Conservation (phyloP, 2,797 vertebrate genomes). For the Macropus fuliginosus region DNA sequence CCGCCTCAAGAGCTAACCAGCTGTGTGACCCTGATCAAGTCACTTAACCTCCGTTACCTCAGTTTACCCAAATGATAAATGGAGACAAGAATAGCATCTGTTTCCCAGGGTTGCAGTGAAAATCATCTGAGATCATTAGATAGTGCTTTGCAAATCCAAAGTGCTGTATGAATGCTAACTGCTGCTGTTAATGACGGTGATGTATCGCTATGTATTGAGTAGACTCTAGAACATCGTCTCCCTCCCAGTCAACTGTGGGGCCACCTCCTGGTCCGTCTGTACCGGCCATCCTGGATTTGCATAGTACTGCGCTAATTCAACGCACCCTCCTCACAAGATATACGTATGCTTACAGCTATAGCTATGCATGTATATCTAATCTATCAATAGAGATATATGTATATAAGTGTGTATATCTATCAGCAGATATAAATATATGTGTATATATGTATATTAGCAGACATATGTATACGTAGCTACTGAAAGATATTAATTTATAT, state of each 20-base stretch:
- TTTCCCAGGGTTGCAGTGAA: neutral
- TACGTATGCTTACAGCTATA: neutral
- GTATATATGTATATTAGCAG: neutral
- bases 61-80: neutral
- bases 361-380: neutral
- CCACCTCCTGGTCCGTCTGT: neutral
- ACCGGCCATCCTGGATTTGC: fast-evolving
- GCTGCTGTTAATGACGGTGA: neutral
- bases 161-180: neutral
- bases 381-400: neutral
- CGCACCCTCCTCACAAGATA: neutral
- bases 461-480: too few relatives aligned
- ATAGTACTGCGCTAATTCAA: neutral
- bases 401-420: neutral
- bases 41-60: neutral
- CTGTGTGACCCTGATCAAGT: neutral
- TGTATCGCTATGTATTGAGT: neutral
- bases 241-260: neutral
- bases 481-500: too few relatives aligned
- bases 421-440: neutral
- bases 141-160: neutral
- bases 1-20: neutral
- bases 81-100: neutral
- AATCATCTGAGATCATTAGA: neutral
- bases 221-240: neutral